Conservation (phyloP, 2,113 vertebrate species). For the Hippocampus guttulatus region DNA sequence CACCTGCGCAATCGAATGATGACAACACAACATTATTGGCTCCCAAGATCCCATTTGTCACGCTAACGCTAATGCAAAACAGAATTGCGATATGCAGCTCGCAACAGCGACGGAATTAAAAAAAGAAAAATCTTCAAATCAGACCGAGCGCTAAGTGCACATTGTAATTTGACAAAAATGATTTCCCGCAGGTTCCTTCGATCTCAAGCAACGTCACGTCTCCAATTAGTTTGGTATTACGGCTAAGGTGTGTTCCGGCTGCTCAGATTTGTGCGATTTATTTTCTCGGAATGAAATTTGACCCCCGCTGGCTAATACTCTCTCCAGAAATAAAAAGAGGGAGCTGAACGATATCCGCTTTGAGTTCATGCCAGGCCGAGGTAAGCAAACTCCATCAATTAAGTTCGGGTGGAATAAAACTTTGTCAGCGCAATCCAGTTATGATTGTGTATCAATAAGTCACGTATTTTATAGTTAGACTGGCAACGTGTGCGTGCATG, state of each 20-base stretch:
- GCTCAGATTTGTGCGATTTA: neutral
- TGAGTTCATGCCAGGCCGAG: conserved; percentile 97
- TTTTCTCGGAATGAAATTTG: neutral
- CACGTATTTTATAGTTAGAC: neutral
- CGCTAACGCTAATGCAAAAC: too few relatives aligned
- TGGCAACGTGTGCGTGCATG: neutral
- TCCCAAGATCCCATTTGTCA: too few relatives aligned
- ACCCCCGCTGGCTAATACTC: conserved; percentile 3
- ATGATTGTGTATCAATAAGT: too few relatives aligned
- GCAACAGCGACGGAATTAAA: too few relatives aligned
- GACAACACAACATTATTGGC: too few relatives aligned
- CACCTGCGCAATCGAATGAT: neutral
- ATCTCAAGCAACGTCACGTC: conserved; percentile 70
- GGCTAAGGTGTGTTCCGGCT: conserved; percentile 81
- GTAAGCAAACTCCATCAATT: conserved; percentile 63
- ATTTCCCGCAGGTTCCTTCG: conserved; percentile 60
- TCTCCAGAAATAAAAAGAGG: conserved; percentile 91
- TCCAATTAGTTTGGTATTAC: conserved; percentile 91
- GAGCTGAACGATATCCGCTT: conserved; percentile 98
- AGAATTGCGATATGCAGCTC: too few relatives aligned
- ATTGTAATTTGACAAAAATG: neutral
- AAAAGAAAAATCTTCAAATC: neutral
- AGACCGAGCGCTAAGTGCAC: too few relatives aligned
- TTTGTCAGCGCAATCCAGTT: too few relatives aligned
- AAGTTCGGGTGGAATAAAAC: neutral